Base-by-base conservation (phyloP, 2,888 invertebrate genomes). In the Helleia helle region DNA sequence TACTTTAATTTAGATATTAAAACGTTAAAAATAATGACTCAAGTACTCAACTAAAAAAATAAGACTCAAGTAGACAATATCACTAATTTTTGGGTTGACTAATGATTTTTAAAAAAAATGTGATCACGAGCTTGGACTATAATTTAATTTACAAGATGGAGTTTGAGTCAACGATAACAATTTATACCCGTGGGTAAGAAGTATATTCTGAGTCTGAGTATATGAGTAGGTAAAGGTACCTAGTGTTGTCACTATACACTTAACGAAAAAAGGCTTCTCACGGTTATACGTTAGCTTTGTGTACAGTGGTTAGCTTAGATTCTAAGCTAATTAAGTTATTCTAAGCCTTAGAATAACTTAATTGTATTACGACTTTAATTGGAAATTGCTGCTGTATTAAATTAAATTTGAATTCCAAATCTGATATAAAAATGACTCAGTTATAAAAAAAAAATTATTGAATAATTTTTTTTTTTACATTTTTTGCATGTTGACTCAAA, bases 11-110 rank as follows among this genome's bases (percentile, higher is more conserved):
- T 14, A 29, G 28, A 8, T 29, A 18, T n/a, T n/a, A n/a, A n/a
- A n/a, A 34, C 18, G 22, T 22, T 7, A 4, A 34, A 34, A 22
- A 9, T 34, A 34, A 7, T 22, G 2, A 22, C 22, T 22, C 22
- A 22, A 22, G 22, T 2, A 22, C 22, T 22, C 22, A 22, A 22
- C 22, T 22, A 22, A 22, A 22, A 22, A 22, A 18, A 22, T 7
- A 34, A 34, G n/a, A 34, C 34, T 34, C 28, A 9, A n/a, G 8
- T 29, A 29, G 12, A 34, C 31, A 17, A 18, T 9, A 17, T 31
- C 15, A 17, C n/a, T 30, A 9, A 18, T 9, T n/a, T 12, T 34
- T 11, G 12, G 34, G 17, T 34, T 17, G 31, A 11, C 17, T 17
- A 18, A 26, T n/a, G n/a, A n/a, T n/a, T n/a, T n/a, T n/a, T n/a